These are phyloP conservation scores for Nomia melanderi DNA, from an alignment of 1,140 invertebrate genomes.

Conservation along the genomic window DNA sequence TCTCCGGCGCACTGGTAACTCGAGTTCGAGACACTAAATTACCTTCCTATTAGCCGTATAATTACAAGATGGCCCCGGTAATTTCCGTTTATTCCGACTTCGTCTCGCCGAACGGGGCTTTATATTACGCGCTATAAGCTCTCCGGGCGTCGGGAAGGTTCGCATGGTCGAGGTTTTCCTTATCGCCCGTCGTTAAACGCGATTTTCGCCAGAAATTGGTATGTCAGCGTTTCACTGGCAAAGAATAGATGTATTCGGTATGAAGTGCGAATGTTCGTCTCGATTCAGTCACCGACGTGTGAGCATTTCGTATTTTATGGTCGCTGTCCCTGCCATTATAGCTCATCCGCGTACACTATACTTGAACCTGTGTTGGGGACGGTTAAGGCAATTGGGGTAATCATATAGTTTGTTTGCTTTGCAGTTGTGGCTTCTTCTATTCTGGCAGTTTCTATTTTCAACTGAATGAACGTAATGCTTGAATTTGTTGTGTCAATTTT, in stretches of 20 bases:
- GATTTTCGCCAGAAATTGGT: conserved; percentile 16
- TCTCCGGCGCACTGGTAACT: conserved; percentile 74
- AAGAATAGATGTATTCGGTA: neutral
- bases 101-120: conserved; percentile 68
- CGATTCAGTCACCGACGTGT: neutral
- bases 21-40: conserved; percentile 82
- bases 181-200: conserved; percentile 43
- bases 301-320: too few species aligned
- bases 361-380: too few species aligned
- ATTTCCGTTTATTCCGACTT: conserved; percentile 81
- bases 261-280: neutral
- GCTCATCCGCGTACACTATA: too few species aligned
- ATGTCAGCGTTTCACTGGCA: neutral
- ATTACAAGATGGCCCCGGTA: conserved; percentile 82
- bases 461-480: too few species aligned
- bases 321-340: too few species aligned
- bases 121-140: conserved; percentile 56
- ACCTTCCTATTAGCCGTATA: conserved; percentile 82
- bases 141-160: neutral
- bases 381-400: too few species aligned
- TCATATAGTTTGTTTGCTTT: too few species aligned
- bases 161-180: conserved; percentile 34
- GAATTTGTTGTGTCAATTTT: too few species aligned
- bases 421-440: too few species aligned
- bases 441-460: too few species aligned